phyloP scores from a whole-genome alignment of 2,888 invertebrate species.

The Siphlonurus alternatus region DNA sequence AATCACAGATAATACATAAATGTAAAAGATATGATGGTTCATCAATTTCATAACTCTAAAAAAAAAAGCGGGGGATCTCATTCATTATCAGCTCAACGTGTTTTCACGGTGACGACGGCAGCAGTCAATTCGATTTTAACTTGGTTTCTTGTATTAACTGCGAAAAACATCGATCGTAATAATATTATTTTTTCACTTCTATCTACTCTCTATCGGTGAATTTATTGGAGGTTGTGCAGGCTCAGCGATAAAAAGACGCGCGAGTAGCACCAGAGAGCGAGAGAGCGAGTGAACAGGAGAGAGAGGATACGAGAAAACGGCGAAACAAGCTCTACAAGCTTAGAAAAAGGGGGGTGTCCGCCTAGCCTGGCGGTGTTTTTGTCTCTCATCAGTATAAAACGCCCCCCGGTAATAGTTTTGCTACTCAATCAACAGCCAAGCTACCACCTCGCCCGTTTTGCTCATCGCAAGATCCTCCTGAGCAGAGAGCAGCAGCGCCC shows the following conservation, averaged over 20 bases:
- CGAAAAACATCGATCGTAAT: neutral
- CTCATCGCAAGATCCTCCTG: neutral
- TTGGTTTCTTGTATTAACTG: neutral
- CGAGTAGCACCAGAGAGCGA: neutral
- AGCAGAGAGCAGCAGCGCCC: neutral
- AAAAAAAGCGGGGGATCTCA: too few relatives aligned
- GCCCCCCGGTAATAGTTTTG: neutral
- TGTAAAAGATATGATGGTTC: too few relatives aligned
- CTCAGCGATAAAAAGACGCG: neutral
- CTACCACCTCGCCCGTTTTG: neutral
- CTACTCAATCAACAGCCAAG: neutral
- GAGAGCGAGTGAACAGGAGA: neutral
- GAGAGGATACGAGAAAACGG: neutral
- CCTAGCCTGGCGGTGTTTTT: neutral
- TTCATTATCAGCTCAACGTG: too few relatives aligned
- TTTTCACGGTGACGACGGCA: too few relatives aligned
- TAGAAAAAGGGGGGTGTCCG: neutral
- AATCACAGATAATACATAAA: too few relatives aligned
- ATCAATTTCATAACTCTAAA: too few relatives aligned
- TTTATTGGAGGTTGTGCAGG: neutral
- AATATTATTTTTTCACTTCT: neutral
- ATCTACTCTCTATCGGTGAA: neutral
- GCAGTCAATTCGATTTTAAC: too few relatives aligned
- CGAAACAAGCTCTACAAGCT: neutral
- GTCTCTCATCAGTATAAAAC: neutral